Base-by-base conservation (phyloP, 2,113 vertebrate species). In the Mungos mungo region DNA sequence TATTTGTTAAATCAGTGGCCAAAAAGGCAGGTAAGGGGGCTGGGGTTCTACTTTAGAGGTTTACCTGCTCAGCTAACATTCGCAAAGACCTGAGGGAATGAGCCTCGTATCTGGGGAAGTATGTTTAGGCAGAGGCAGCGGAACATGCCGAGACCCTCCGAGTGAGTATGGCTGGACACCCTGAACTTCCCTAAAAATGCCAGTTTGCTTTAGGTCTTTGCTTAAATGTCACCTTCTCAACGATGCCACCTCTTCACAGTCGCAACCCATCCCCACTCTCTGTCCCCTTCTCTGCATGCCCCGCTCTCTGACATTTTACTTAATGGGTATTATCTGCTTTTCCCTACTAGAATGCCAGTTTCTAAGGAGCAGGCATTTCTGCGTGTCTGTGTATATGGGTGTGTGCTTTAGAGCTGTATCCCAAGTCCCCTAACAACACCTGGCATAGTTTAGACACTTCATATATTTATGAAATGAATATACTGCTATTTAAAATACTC, bases 261-360 rank as follows among this genome's bases (percentile, higher is more conserved):
- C 11, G 4, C 25, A 15, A 3, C 21, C 16, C 8, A 9, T 52
- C 14, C 21, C n/a, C 9, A 63, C 0, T 0, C 18, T 13, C 13
- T 27, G 7, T 41, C 33, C 57, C 10, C 7, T n/a, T 38, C 33
- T 88, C 41, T 77, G 16, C 41, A 13, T 7, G 1, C 33, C 4
- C 18, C 16, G n/a, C 79, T 52, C 11, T 50, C 68, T 88, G 68
- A 25, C 27, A 31, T 50, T 63, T 95, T 96, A 82, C 21, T 19
- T 79, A 71, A 11, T 47, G n/a, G 27, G 1, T 6, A 41, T 79
- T 86, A 1, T n/a, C 38, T 93, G 1, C 2, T 84, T 87, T 77
- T 54, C 63, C 27, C 52, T 33, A 27, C 33, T n/a, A 35, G 27
- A 76, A 69, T 80, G 33, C n/a, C 50, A 65, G 7, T 77, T 27